phyloP scores from a whole-genome alignment of 2,113 vertebrate species.

The Tauraco erythrolophus region DNA sequence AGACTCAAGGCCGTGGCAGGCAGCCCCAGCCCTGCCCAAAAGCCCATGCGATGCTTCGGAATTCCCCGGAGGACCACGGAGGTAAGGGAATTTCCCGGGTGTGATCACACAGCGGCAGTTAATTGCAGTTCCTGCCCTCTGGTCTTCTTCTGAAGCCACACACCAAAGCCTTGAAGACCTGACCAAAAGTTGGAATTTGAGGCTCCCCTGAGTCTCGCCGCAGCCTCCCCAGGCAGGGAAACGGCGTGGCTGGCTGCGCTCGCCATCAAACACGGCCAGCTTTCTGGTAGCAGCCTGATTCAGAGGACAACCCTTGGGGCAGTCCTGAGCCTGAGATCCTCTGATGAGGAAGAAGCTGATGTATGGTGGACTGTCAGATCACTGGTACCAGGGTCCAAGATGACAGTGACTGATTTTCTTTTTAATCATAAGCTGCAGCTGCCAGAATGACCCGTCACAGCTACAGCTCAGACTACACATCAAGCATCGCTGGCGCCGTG shows the following conservation, averaged over 20 bases:
- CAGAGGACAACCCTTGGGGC: slow-evolving; percentile 57
- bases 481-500: not conserved
- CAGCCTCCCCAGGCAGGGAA: not conserved
- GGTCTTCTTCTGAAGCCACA: not conserved
- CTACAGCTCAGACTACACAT: not conserved
- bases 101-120: not conserved
- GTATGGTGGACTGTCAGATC: slow-evolving; percentile 7
- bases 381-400: not conserved
- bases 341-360: slow-evolving; percentile 39
- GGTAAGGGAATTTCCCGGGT: not conserved
- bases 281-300: slow-evolving; percentile 4
- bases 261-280: not conserved
- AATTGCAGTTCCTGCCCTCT: not conserved
- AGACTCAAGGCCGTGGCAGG: not conserved
- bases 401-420: slow-evolving; percentile 47
- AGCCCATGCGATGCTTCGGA: rapidly evolving
- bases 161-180: not conserved
- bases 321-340: slow-evolving; percentile 17
- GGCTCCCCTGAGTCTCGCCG: not conserved
- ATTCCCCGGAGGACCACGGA: not conserved
- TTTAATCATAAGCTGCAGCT: slow-evolving; percentile 41
- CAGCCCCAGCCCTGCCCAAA: not conserved
- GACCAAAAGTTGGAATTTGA: not conserved
- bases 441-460: slow-evolving; percentile 20
- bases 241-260: not conserved